These are phyloP conservation scores for Prionailurus bengalensis DNA, from an alignment of 2,113 vertebrate genomes.

Conservation along the genomic window DNA sequence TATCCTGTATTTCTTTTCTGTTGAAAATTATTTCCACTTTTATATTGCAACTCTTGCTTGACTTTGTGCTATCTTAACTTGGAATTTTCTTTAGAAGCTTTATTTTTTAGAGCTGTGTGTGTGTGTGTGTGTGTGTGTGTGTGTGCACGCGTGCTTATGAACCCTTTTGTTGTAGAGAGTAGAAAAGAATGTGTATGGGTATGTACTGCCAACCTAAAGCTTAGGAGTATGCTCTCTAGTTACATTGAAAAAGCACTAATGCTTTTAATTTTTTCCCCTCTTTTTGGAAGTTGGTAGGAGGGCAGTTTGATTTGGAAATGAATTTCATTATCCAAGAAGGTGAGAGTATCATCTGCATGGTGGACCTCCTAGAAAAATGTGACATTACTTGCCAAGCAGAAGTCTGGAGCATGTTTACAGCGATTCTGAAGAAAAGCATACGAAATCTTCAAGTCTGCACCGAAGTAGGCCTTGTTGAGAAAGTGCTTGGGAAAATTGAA, in stretches of 20 bases:
- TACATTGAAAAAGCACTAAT: not conserved
- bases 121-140: not conserved
- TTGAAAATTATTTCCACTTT: slow-evolving; percentile 47
- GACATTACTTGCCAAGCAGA: slow-evolving; percentile 97
- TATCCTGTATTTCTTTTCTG: slow-evolving; percentile 4
- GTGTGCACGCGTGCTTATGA: not conserved
- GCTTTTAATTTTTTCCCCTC: not conserved
- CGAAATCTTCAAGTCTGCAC: slow-evolving; percentile 97
- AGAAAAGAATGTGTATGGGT: not conserved
- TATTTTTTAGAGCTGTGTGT: not conserved
- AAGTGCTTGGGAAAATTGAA: slow-evolving; percentile 93
- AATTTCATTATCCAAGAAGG: slow-evolving; percentile 99
- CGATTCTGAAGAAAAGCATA: slow-evolving; percentile 97
- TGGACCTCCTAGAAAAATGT: slow-evolving; percentile 96
- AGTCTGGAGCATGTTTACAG: slow-evolving; percentile 99
- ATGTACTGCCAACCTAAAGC: not conserved
- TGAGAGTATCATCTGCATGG: slow-evolving; percentile 97
- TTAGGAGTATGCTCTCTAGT: not conserved
- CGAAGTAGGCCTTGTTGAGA: slow-evolving; percentile 95
- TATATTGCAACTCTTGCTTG: slow-evolving; percentile 17
- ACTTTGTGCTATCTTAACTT: slow-evolving; percentile 21
- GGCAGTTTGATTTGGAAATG: slow-evolving; percentile 98
- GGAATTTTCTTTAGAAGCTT: slow-evolving; percentile 19
- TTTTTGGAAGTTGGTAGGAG: slow-evolving; percentile 93
- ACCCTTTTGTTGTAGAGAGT: not conserved